These are phyloP conservation scores for Spea bombifrons DNA, from an alignment of 2,113 vertebrate species.

Conservation along the genomic window DNA sequence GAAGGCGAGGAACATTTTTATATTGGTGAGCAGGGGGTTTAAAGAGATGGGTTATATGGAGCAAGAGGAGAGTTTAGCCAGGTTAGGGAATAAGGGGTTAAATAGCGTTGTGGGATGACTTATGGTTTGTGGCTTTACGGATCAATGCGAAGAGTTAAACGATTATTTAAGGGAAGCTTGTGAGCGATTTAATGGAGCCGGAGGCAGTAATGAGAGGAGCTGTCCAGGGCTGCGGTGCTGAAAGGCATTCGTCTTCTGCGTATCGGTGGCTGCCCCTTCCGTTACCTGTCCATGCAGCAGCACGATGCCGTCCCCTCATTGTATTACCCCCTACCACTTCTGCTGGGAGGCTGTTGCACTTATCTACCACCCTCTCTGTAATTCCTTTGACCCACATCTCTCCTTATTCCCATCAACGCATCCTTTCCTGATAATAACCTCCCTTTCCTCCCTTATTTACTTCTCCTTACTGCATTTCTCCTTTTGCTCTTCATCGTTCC, in stretches of 20 bases:
- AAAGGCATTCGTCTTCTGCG: background rate
- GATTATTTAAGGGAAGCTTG: background rate
- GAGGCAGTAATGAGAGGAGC: background rate
- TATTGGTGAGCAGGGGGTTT: background rate
- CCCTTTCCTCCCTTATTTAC: too few relatives aligned
- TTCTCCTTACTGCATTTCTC: background rate
- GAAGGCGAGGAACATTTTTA: too few relatives aligned
- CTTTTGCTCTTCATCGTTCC: background rate
- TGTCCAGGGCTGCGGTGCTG: background rate
- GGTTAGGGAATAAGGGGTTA: too few relatives aligned
- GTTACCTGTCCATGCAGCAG: too few relatives aligned
- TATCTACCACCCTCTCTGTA: background rate
- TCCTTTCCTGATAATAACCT: background rate
- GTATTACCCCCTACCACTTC: conserved; percentile 8
- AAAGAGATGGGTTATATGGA: background rate
- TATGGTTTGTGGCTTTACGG: background rate
- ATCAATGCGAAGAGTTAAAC: background rate
- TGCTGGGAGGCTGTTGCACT: background rate
- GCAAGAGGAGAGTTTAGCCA: background rate
- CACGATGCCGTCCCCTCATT: too few relatives aligned
- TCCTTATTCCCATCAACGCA: background rate
- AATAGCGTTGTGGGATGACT: too few relatives aligned
- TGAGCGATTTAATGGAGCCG: background rate
- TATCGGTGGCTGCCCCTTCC: too few relatives aligned
- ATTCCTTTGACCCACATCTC: background rate